Evolutionary conservation across 2,888 invertebrate species (phyloP), one percentile per base, ranked within the genome.

Genomic region (Andrena chrysosceles): DNA sequence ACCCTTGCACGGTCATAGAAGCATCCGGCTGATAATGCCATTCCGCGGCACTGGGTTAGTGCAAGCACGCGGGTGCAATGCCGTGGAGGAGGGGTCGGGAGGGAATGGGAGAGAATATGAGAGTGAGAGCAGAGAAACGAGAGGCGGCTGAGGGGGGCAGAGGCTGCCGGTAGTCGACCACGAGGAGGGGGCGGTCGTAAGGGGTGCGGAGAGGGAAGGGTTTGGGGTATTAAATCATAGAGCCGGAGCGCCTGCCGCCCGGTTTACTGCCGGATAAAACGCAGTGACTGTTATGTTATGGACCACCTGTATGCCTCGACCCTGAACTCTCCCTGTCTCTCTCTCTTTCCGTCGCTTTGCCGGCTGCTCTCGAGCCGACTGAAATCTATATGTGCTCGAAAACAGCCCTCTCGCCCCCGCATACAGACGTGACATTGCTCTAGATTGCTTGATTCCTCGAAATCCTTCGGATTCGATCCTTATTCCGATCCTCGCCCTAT

Each of bases 241-340:
- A 92, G 91, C 90, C 91, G 78, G 90, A 92, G 93, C 92, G 92
- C 92, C 93, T 92, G 92, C 92, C 92, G 92, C 92, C 56, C 93
- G 92, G 93, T 93, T 93, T 93, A 94, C 93, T 93, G 93, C 93
- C 93, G 93, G 93, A 93, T 94, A 94, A 94, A 93, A 93, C 93
- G 93, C 93, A 93, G 93, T 92, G 93, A 94, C 93, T 93, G 93
- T 93, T 93, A 93, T 93, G 93, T 94, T 94, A 94, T 94, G 93
- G 94, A 94, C 94, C 94, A 94, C 94, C 94, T 94, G 94, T 94
- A 93, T 93, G 93, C 93, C 93, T 90, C 93, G 93, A 93, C 93
- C 93, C 92, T 93, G 93, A 93, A 94, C 93, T 83, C 87, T 75
- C 89, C 85, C 84, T 78, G 33, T 60, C 75, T 62, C 52, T 68